Base-by-base conservation (phyloP, 2,113 vertebrate genomes). In the Halcyon malimbica region DNA sequence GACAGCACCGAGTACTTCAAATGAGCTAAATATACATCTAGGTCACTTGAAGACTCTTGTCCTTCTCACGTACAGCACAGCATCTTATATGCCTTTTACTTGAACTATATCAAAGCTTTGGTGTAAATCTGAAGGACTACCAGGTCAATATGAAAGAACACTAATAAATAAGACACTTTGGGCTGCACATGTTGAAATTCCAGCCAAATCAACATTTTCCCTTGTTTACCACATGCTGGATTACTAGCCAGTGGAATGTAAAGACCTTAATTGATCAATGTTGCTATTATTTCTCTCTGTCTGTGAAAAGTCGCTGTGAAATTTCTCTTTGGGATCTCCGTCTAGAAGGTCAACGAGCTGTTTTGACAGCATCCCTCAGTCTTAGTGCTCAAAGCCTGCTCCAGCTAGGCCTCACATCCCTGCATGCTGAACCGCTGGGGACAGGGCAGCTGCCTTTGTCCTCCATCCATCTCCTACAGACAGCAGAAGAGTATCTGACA, bases 381-480 rank as follows among this genome's bases (percentile, higher is more conserved):
- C 29, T 59, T 19, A 25, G 29, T 41, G 39, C 76, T 74, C 76
- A 44, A 78, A 78, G 65, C 23, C 37, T 1, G 5, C 46, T 53
- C 28, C 42, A 78, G 39, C 26, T 31, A 48, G 54, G 80, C 33
- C 53, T 87, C 18, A 3, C 18, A 12, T 11, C 53, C n/a, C 74
- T 13, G 28, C 1, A 2, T 15, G 37, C 63, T 33, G 57, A 85
- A 28, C 57, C 0, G 1, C n/a, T 0, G 1, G n/a, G n/a, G 39
- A 59, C 51, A 56, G 59, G 62, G 39, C 56, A 87, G 73, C 39
- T 44, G 15, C 67, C 39, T 76, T 62, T 56, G 26, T 2, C 82
- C 48, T 77, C 33, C 7, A 73, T 23, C 29, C 51, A 59, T 17
- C 33, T 35, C 41, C 74, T 35, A 6, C 2, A 23, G 64, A 35